A percentile compares a stretch with the other conserved stretches of the same genome.
These are phyloP conservation scores for Mercenaria mercenaria DNA, from an alignment of 1,140 invertebrate genomes.

Conservation along the genomic window DNA sequence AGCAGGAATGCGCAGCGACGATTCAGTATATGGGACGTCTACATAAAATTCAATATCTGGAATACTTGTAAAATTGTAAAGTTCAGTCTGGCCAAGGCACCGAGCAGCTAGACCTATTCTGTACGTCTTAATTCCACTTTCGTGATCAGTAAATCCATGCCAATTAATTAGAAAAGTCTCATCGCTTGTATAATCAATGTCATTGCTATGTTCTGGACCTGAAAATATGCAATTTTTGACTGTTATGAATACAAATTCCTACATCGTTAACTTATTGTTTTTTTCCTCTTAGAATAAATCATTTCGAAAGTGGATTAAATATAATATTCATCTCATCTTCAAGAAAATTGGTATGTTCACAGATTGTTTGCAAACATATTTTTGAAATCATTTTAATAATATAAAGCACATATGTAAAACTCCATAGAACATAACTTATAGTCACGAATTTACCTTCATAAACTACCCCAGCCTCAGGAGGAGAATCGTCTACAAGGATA, in stretches of 20 bases:
- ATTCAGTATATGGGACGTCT: not conserved
- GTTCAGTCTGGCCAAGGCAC: constrained; percentile 59
- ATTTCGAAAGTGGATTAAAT: not conserved
- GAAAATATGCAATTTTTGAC: not conserved
- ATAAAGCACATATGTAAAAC: not conserved
- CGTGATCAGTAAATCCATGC: constrained; percentile 74
- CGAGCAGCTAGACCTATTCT: constrained; percentile 40
- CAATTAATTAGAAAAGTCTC: constrained; percentile 60
- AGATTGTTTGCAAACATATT: not conserved
- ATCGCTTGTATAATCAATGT: constrained; percentile 73
- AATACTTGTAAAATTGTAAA: constrained; percentile 4
- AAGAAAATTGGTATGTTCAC: not conserved
- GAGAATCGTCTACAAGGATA: constrained; percentile 70
- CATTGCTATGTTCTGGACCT: constrained; percentile 10
- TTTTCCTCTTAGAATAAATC: not conserved
- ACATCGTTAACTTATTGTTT: no score
- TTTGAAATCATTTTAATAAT: not conserved
- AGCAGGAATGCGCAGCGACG: constrained; percentile 12
- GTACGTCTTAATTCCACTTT: constrained; percentile 73
- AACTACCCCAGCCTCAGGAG: constrained; percentile 65
- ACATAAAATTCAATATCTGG: not conserved
- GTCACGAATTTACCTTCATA: constrained; percentile 54
- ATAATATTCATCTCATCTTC: not conserved
- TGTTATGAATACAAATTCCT: not conserved
- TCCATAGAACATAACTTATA: not conserved